These are phyloP conservation scores for Palythoa caribaeorum DNA, from an alignment of 92 coral and sea anemone genomes.

Conservation along the genomic window DNA sequence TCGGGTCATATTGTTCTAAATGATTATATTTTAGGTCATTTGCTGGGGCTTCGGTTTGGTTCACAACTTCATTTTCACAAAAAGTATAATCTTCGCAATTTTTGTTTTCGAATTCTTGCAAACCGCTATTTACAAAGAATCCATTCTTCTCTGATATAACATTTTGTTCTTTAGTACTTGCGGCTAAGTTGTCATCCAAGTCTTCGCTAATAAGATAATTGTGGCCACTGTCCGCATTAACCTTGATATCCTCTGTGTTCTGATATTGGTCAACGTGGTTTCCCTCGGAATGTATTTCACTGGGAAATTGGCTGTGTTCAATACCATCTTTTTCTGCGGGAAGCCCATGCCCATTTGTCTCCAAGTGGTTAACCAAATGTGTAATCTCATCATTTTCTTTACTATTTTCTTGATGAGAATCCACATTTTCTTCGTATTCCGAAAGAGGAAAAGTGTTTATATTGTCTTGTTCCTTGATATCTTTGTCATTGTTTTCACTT, in stretches of 20 bases:
- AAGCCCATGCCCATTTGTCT: background rate
- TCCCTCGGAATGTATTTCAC: conserved; percentile 18
- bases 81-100: background rate
- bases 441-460: background rate
- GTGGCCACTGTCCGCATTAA: conserved; percentile 15
- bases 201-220: conserved; percentile 1
- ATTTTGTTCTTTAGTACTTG: conserved; percentile 18
- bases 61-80: background rate
- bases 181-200: background rate
- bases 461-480: background rate
- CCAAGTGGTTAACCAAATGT: conserved; percentile 17
- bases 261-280: conserved; percentile 37
- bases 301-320: background rate
- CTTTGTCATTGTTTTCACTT: background rate
- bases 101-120: background rate
- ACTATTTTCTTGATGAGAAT: background rate
- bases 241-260: background rate
- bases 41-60: background rate
- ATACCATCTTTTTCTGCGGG: conserved; percentile 17
- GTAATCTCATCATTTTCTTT: background rate
- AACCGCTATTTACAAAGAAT: background rate
- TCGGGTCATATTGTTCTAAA: background rate
- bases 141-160: background rate
- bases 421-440: background rate
- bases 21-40: background rate